A percentile compares a stretch with the other conserved stretches of the same genome.
Evolutionary conservation across 92 coral and sea anemone genomes (phyloP).

Genomic region (Parazoanthus atlanticus): DNA sequence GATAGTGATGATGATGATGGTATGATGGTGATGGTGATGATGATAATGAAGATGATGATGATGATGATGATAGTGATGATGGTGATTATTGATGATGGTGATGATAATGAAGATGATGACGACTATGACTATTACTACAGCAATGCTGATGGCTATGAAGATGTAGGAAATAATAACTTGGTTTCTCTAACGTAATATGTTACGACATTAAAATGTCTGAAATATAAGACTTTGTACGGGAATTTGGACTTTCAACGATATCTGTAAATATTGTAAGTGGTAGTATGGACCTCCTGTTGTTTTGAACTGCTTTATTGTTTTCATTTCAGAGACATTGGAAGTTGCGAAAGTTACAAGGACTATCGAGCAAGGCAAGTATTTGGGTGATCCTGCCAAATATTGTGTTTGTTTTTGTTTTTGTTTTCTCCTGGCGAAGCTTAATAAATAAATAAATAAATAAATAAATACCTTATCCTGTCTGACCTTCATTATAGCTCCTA

Average conservation of each 20-base stretch:
- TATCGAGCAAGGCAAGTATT: conserved; percentile 72
- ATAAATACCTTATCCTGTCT: not conserved
- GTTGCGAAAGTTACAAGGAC: conserved; percentile 72
- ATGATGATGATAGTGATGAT: not conserved
- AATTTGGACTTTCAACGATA: too few relatives aligned
- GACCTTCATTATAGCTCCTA: not conserved
- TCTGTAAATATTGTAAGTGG: not conserved
- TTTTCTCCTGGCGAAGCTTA: too few relatives aligned
- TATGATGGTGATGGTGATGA: not conserved
- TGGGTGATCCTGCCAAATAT: too few relatives aligned
- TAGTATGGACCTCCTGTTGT: not conserved
- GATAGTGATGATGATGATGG: too few relatives aligned
- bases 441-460: too few relatives aligned
- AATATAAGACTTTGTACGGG: too few relatives aligned
- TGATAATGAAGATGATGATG: not conserved
- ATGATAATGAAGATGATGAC: not conserved
- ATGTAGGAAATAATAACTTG: too few relatives aligned
- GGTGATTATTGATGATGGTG: not conserved
- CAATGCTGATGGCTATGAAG: not conserved
- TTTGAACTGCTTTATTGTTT: not conserved
- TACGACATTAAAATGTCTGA: too few relatives aligned
- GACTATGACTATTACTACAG: not conserved
- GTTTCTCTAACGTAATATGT: too few relatives aligned
- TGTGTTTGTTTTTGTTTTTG: too few relatives aligned
- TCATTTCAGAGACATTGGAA: conserved; percentile 67